phyloP scores from a whole-genome alignment of 1,140 invertebrate genomes.

The Trichomalopsis sarcophagae region DNA sequence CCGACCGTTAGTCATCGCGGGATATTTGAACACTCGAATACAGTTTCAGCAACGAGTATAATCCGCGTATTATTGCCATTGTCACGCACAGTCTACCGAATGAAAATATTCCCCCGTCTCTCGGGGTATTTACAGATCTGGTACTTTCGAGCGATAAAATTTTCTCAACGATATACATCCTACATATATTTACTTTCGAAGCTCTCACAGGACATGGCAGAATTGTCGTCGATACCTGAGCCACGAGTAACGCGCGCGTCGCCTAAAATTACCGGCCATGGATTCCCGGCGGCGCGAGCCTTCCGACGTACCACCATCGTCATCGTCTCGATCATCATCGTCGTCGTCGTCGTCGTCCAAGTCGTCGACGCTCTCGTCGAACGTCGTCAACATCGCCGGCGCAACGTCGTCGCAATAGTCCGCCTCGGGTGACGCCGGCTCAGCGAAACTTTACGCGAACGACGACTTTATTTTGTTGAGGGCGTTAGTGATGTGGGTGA shows the following conservation, averaged over 20 bases:
- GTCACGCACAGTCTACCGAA: background rate
- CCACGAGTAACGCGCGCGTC: slow-evolving; percentile 24
- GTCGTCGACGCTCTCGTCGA: background rate
- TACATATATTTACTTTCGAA: too few species aligned
- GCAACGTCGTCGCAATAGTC: background rate
- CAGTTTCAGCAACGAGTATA: background rate
- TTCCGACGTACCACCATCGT: background rate
- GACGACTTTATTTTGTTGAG: slow-evolving; percentile 84
- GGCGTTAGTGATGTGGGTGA: slow-evolving; percentile 89
- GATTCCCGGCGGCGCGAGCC: background rate
- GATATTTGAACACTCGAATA: too few species aligned
- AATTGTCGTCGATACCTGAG: slow-evolving; percentile 38
- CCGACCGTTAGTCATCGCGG: too few species aligned
- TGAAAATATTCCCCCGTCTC: too few species aligned
- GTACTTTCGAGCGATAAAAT: too few species aligned
- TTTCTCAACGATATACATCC: too few species aligned
- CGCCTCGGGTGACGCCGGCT: background rate
- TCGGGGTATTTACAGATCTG: too few species aligned
- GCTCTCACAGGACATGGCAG: slow-evolving; percentile 37
- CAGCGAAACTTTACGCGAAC: slow-evolving; percentile 63
- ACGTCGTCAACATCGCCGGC: background rate
- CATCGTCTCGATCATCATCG: background rate
- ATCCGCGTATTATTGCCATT: background rate
- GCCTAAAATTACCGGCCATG: background rate
- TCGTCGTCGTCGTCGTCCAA: background rate